Percentiles rank a stretch among this genome's conserved stretches.
Evolutionary conservation across 2,113 vertebrate species (phyloP).

Genomic region (Nothoprocta pentlandii): DNA sequence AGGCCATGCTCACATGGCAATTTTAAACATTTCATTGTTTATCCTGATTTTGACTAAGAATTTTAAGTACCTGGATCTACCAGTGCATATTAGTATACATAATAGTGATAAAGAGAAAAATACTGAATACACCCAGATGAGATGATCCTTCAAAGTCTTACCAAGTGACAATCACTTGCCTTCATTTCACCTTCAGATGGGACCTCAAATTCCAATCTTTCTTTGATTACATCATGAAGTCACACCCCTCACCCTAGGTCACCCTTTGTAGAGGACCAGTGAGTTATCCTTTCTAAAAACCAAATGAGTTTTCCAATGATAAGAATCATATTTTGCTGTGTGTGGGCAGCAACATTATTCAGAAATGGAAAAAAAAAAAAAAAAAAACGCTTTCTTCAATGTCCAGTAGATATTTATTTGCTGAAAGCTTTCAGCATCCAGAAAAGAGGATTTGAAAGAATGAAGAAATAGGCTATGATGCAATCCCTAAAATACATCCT

Average conservation of each 20-base stretch:
- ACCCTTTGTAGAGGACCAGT: neutral
- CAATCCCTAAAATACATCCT: neutral
- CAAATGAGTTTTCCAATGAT: neutral
- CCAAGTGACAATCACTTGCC: neutral
- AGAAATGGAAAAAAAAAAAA: neutral
- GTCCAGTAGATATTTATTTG: neutral
- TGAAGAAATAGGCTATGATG: neutral
- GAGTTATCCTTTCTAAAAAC: neutral
- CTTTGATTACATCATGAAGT: neutral
- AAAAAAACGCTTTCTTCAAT: neutral
- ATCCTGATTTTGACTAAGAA: neutral
- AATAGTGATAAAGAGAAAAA: neutral
- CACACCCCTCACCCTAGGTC: neutral
- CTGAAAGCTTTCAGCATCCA: neutral
- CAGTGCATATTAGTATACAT: neutral
- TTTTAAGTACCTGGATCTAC: neutral
- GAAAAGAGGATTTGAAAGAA: neutral
- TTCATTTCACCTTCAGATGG: neutral
- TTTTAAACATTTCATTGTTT: neutral
- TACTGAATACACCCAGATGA: neutral
- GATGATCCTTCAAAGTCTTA: neutral
- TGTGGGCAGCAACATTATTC: neutral
- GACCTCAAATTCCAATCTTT: neutral
- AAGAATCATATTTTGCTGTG: neutral
- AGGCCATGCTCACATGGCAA: neutral